Conservation (phyloP, 2,113 vertebrate species). For the Vulpes vulpes region DNA sequence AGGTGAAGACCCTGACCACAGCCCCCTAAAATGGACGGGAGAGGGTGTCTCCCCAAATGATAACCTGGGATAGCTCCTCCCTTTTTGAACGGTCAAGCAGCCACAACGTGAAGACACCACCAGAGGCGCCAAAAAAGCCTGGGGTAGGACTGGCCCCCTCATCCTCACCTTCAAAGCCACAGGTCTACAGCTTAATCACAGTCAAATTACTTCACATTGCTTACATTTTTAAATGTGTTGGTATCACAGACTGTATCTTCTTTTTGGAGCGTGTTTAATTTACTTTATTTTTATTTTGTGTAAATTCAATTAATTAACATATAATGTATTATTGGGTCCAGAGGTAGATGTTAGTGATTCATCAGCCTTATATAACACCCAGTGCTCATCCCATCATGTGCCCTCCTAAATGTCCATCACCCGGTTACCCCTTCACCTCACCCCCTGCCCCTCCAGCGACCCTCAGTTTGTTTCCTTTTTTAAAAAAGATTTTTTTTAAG, state of each 20-base stretch:
- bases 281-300: too few relatives aligned
- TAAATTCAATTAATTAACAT: too few relatives aligned
- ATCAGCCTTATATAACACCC: too few relatives aligned
- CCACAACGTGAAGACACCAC: neutral
- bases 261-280: too few relatives aligned
- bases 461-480: too few relatives aligned
- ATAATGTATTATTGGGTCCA: too few relatives aligned
- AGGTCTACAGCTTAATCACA: neutral
- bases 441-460: too few relatives aligned
- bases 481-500: too few relatives aligned
- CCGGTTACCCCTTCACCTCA: too few relatives aligned
- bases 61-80: neutral
- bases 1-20: neutral
- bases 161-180: neutral
- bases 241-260: neutral
- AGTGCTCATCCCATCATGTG: too few relatives aligned
- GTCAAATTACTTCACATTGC: accelerated
- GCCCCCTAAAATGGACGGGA: neutral
- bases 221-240: neutral
- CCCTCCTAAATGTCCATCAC: too few relatives aligned
- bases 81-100: neutral
- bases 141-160: accelerated
- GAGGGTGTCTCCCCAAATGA: neutral
- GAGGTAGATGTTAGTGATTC: too few relatives aligned
- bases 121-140: neutral